Percentiles rank a stretch among this genome's conserved stretches.
Conservation (phyloP, 2,888 invertebrate genomes). For the Reticulitermes lucifugus region DNA sequence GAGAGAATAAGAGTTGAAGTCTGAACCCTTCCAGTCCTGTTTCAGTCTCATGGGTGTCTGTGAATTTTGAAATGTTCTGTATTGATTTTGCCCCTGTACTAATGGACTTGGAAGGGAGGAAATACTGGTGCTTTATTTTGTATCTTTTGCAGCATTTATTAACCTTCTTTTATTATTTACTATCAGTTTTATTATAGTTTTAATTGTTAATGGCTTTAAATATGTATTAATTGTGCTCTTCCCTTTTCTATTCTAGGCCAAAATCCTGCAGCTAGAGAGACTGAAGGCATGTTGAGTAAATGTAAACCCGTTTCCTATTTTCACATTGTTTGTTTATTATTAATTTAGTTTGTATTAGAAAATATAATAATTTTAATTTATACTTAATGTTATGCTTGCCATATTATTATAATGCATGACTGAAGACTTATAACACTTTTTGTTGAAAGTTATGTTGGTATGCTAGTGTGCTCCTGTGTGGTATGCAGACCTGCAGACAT, state of each 20-base stretch:
- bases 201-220: slow-evolving; percentile 20
- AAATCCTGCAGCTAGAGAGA: slow-evolving; percentile 70
- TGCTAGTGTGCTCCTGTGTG: too few relatives aligned
- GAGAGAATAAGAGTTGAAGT: too few relatives aligned
- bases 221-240: slow-evolving; percentile 50
- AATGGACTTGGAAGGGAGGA: background rate
- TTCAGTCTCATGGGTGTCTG: too few relatives aligned
- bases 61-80: too few relatives aligned
- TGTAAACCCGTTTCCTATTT: slow-evolving; percentile 58
- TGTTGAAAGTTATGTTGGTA: too few relatives aligned
- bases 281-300: slow-evolving; percentile 71
- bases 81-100: too few relatives aligned
- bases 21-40: too few relatives aligned
- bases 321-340: slow-evolving; percentile 47
- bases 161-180: slow-evolving; percentile 8
- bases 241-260: slow-evolving; percentile 68
- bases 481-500: too few relatives aligned
- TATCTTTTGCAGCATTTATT: background rate
- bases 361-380: background rate
- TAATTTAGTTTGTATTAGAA: background rate
- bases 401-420: background rate
- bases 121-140: background rate
- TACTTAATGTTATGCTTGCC: background rate
- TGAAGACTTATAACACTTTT: too few relatives aligned
- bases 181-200: slow-evolving; percentile 11